Evolutionary conservation across 2,113 vertebrate species (phyloP).

Genomic region (Apteryx mantelli): DNA sequence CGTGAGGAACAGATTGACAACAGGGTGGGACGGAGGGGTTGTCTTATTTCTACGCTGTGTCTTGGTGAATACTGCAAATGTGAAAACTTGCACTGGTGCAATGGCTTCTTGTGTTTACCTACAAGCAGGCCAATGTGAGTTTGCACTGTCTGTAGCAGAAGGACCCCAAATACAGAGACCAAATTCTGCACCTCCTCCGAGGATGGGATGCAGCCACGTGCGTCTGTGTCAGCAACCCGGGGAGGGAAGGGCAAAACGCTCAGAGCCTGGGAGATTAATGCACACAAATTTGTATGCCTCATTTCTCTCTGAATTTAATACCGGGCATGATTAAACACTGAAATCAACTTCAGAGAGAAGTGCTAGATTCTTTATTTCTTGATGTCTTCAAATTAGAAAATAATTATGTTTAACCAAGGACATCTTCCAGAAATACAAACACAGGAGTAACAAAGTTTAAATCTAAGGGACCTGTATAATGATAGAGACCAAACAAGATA

Average conservation of each 20-base stretch:
- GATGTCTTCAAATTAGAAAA: background rate
- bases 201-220: no score
- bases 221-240: background rate
- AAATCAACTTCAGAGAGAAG: background rate
- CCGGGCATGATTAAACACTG: background rate
- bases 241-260: background rate
- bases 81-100: background rate
- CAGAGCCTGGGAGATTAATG: background rate
- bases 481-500: background rate
- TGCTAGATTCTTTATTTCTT: background rate
- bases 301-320: background rate
- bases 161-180: no score
- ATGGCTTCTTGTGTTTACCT: background rate
- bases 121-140: background rate
- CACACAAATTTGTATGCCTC: background rate
- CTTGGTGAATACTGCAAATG: background rate
- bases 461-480: background rate
- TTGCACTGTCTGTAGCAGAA: background rate
- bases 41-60: background rate
- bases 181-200: background rate
- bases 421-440: background rate
- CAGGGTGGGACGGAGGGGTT: background rate
- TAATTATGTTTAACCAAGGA: background rate
- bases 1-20: background rate
- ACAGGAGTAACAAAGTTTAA: background rate